Conservation (phyloP, 2,113 vertebrate genomes). For the Phaethon lepturus region DNA sequence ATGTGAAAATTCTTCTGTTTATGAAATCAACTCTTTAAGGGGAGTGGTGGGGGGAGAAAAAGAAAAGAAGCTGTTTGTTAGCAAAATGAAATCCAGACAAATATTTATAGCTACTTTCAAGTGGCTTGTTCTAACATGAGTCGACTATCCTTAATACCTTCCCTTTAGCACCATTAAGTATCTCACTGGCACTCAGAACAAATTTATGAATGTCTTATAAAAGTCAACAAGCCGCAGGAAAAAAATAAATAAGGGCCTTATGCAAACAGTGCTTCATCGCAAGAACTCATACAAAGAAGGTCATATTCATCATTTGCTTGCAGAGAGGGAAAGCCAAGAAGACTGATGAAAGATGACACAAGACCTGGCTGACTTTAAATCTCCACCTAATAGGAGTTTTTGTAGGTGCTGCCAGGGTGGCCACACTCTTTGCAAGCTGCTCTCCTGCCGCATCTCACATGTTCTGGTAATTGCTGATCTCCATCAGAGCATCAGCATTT, state of each 20-base stretch:
- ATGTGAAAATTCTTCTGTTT: slow-evolving; percentile 79
- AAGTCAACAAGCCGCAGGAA: slow-evolving; percentile 72
- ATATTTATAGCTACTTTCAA: slow-evolving; percentile 76
- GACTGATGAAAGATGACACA: slow-evolving; percentile 45
- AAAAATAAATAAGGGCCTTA: slow-evolving; percentile 69
- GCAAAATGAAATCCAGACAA: slow-evolving; percentile 72
- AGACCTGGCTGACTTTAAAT: slow-evolving; percentile 28
- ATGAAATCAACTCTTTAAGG: slow-evolving; percentile 72
- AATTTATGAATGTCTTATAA: slow-evolving; percentile 77
- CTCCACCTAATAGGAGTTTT: slow-evolving; percentile 36
- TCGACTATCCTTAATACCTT: slow-evolving; percentile 67
- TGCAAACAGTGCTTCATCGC: slow-evolving; percentile 65
- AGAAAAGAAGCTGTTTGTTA: slow-evolving; percentile 66
- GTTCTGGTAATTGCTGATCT: background rate
- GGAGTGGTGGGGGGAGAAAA: background rate
- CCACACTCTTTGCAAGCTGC: slow-evolving; percentile 39
- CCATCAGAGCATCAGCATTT: background rate
- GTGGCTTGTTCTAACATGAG: slow-evolving; percentile 71
- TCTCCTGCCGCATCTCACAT: slow-evolving; percentile 4
- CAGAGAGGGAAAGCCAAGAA: background rate
- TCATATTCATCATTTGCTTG: slow-evolving; percentile 43
- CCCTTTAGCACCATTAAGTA: slow-evolving; percentile 69
- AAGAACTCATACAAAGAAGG: slow-evolving; percentile 74
- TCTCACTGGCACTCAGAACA: slow-evolving; percentile 69
- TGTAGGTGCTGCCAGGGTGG: slow-evolving; percentile 58